Evolutionary conservation across 1,140 invertebrate species (phyloP), one percentile per base, ranked within the genome.

Genomic region (Psilanteris sp.): DNA sequence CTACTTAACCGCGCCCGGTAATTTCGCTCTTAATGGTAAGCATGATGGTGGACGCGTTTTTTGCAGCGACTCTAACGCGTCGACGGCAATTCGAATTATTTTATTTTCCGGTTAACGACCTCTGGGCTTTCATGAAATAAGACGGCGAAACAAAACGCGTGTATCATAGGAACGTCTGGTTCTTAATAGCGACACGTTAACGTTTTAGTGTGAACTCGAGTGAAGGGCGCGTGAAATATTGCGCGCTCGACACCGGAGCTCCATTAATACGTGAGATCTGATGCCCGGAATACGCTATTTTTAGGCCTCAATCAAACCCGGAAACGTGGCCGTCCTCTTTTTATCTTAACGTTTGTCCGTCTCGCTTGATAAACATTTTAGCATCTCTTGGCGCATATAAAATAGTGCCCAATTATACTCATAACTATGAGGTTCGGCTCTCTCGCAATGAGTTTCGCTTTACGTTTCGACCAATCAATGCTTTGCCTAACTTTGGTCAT

Each of bases 151-250:
- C 54, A 59, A 71, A 59, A 48, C 39, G 46, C 67, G 39, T 59
- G 44, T 71, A 50, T 71, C 67, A 71, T 71, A 71, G 46, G 26
- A 61, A 61, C 46, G 55, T 71, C 67, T 61, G 67, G 44, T 71
- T 22, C 54, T 52, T 61, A 71, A 61, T 54, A 61, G 54, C 67
- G 46, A 44, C 67, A 48, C 36, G 46, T 54, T 36, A 54, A 61
- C 39, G 54, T 71, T 71, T 61, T 46, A 54, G 46, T 34, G 66
- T 18, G 50, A 67, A 57, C 29, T 46, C 41, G 26, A 68, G 52
- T 39, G 44, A 59, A 70, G 66, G 54, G 36, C 29, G 46, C 44
- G 44, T 70, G 34, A 71, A 61, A 54, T 59, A 71, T 61, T 61
- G 37, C 14, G 15, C 43, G 27, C 64, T 34, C 64, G 52, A 59